phyloP scores from a whole-genome alignment of 2,797 vertebrate genomes.

The Leptatherina wallacei region DNA sequence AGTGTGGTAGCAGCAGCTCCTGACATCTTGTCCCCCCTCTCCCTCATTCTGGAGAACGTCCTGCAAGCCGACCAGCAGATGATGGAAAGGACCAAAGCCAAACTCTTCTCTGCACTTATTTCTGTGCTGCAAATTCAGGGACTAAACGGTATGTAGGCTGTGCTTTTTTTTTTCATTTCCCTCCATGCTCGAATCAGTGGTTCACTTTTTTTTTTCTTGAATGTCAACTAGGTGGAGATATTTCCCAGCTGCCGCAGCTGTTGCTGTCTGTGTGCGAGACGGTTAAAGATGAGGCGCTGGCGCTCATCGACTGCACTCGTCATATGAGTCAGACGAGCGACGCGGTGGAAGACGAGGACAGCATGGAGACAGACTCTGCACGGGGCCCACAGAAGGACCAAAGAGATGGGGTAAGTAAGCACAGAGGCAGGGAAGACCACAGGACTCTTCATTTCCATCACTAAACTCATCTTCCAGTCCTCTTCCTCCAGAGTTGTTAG shows the following conservation, averaged over 20 bases:
- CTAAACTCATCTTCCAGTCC: neutral
- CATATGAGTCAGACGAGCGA: slow-evolving; percentile 81
- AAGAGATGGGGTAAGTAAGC: slow-evolving; percentile 89
- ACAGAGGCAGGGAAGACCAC: neutral
- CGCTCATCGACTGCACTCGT: slow-evolving; percentile 89
- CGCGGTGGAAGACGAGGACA: slow-evolving; percentile 90
- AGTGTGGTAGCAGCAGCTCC: slow-evolving; percentile 91
- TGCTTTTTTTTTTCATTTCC: neutral
- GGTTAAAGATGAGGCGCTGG: slow-evolving; percentile 91
- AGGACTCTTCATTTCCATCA: neutral
- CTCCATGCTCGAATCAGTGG: neutral
- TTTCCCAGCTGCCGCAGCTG: slow-evolving; percentile 94
- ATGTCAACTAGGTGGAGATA: slow-evolving; percentile 79
- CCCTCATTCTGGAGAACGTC: slow-evolving; percentile 92
- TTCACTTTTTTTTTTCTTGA: neutral
- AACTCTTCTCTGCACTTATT: slow-evolving; percentile 94
- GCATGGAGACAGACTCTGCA: slow-evolving; percentile 95
- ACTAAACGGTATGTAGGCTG: slow-evolving; percentile 85
- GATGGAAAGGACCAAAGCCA: slow-evolving; percentile 96
- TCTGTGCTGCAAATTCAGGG: slow-evolving; percentile 94
- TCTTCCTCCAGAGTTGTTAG: neutral
- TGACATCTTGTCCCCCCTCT: slow-evolving; percentile 89
- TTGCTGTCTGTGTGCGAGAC: slow-evolving; percentile 92
- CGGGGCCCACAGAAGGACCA: slow-evolving; percentile 91
- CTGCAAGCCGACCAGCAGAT: slow-evolving; percentile 92